phyloP scores from a whole-genome alignment of 2,888 invertebrate genomes.

The Eretmocerus hayati region DNA sequence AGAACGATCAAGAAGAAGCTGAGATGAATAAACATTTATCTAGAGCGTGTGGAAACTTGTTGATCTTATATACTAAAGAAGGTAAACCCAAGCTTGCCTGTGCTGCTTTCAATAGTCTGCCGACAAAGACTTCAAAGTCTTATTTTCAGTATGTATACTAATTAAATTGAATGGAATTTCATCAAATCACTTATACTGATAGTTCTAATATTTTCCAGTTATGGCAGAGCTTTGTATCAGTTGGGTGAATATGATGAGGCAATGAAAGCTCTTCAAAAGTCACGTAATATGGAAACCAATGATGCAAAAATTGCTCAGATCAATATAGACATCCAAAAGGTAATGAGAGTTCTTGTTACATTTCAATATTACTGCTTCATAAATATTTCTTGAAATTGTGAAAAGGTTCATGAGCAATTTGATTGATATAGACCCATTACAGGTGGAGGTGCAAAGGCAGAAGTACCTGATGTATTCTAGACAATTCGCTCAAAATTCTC shows the following conservation, averaged over 20 bases:
- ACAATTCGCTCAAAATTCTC: conserved; percentile 13
- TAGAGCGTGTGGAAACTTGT: conserved; percentile 66
- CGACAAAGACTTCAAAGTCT: conserved; percentile 33
- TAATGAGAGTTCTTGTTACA: not conserved
- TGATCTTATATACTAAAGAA: conserved; percentile 61
- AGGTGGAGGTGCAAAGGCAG: conserved; percentile 28
- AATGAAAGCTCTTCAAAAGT: conserved; percentile 51
- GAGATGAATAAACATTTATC: conserved; percentile 58
- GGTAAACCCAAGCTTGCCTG: conserved; percentile 60
- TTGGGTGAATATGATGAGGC: conserved; percentile 57
- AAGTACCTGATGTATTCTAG: conserved; percentile 46
- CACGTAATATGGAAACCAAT: conserved; percentile 41
- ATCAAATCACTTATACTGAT: not conserved
- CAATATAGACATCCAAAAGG: conserved; percentile 11
- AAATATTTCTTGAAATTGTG: not conserved
- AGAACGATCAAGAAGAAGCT: conserved; percentile 59
- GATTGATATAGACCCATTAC: not conserved
- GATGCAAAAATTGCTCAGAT: conserved; percentile 29
- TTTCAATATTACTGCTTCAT: not conserved
- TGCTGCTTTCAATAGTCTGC: conserved; percentile 54
- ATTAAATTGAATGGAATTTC: not conserved
- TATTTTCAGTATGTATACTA: conserved; percentile 35
- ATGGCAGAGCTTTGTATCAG: conserved; percentile 61
- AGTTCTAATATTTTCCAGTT: conserved; percentile 50
- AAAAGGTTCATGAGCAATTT: not conserved